A percentile compares a stretch with the other conserved stretches of the same genome.
Evolutionary conservation across 2,888 invertebrate genomes (phyloP).

Genomic region (Leptopilina drosophilae): DNA sequence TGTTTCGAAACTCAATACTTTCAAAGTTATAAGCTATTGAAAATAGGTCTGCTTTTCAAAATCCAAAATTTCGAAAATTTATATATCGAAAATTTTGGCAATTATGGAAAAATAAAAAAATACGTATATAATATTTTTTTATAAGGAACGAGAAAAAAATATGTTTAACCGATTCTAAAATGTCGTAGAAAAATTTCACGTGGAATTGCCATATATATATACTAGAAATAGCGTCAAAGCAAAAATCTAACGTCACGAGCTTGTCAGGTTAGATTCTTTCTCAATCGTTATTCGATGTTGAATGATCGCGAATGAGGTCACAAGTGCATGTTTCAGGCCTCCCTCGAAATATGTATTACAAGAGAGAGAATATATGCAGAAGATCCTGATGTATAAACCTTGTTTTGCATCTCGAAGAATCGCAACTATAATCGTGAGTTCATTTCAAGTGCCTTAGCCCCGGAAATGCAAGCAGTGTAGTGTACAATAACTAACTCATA

Average conservation of each 20-base stretch:
- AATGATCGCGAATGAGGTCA: slow-evolving; percentile 37
- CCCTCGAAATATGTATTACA: slow-evolving; percentile 32
- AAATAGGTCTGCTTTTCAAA: no score
- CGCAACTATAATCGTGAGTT: slow-evolving; percentile 36
- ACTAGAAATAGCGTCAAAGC: slow-evolving; percentile 5
- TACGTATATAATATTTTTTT: no score
- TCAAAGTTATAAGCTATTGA: no score
- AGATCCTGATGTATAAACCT: slow-evolving; percentile 13
- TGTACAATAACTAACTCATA: slow-evolving; percentile 38
- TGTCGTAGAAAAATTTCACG: no score
- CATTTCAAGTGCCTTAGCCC: slow-evolving; percentile 30
- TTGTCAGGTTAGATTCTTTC: slow-evolving; percentile 1
- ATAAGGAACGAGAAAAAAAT: no score
- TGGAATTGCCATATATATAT: no score
- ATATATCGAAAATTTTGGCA: no score
- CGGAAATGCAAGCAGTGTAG: slow-evolving; percentile 34
- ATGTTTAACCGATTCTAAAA: no score
- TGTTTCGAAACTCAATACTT: no score
- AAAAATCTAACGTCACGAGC: slow-evolving; percentile 12
- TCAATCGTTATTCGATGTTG: slow-evolving; percentile 34
- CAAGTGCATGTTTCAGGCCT: slow-evolving; percentile 21
- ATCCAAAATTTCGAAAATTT: no score
- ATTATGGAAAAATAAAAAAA: no score
- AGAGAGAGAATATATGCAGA: slow-evolving; percentile 21
- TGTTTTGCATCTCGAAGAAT: slow-evolving; percentile 39